Percentiles rank a stretch among this genome's conserved stretches.
Evolutionary conservation across 2,113 vertebrate genomes (phyloP).

Genomic region (Quiscalus mexicanus): DNA sequence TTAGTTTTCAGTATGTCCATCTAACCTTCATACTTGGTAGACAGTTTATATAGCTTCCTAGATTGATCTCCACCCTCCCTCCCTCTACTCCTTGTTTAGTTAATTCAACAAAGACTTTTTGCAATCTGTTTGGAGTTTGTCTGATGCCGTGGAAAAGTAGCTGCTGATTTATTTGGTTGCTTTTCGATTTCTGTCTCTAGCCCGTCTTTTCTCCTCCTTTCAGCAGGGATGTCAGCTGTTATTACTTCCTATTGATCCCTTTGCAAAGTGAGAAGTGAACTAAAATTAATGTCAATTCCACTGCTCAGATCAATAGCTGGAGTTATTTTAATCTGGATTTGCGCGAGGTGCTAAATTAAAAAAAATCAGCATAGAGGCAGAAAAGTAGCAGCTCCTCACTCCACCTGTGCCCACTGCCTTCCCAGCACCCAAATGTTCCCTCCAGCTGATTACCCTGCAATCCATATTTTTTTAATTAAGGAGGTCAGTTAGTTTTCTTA

Average conservation of each 20-base stretch:
- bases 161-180: slow-evolving; percentile 91
- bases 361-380: slow-evolving; percentile 87
- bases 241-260: slow-evolving; percentile 97
- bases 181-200: slow-evolving; percentile 90
- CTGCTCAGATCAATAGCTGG: slow-evolving; percentile 90
- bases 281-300: slow-evolving; percentile 99
- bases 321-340: slow-evolving; percentile 96
- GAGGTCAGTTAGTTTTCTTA: slow-evolving; percentile 83
- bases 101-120: slow-evolving; percentile 84
- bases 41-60: slow-evolving; percentile 74
- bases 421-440: slow-evolving; percentile 68
- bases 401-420: slow-evolving; percentile 69
- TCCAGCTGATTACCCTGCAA: slow-evolving; percentile 78
- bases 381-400: slow-evolving; percentile 81
- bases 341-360: slow-evolving; percentile 86
- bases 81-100: slow-evolving; percentile 78
- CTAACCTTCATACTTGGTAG: slow-evolving; percentile 60
- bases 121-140: slow-evolving; percentile 85
- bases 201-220: slow-evolving; percentile 87
- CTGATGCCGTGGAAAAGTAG: slow-evolving; percentile 87
- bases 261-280: slow-evolving; percentile 96
- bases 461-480: slow-evolving; percentile 89
- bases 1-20: slow-evolving; percentile 51
- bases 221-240: slow-evolving; percentile 93
- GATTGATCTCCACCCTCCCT: slow-evolving; percentile 69